Base-by-base conservation (phyloP, 2,888 invertebrate genomes). In the Trichogramma dendrolimi region DNA sequence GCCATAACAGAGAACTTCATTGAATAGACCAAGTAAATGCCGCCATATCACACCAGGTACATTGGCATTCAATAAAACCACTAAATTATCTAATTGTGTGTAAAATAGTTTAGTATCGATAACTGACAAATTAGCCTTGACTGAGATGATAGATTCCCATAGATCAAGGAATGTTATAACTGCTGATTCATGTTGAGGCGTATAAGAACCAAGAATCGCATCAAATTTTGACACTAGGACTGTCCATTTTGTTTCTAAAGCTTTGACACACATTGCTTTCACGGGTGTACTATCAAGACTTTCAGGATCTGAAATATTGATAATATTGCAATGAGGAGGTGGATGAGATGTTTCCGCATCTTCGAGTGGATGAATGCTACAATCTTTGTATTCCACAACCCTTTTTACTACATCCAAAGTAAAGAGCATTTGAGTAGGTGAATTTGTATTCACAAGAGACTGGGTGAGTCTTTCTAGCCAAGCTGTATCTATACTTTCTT, bases 101-200 rank as follows among this genome's bases (percentile, higher is more conserved):
- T 93, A 92, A 78, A 93, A 94, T 4, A 92, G 90, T 76, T 93
- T 90, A 0, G 92, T 94, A 75, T 94, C 93, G 67, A 92, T 89
- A 41, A 94, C 89, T 50, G 93, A 92, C 59, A 94, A 84, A 81
- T 94, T 94, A 38, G 93, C 92, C 80, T 91, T 92, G 0, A 94
- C 92, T 59, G 93, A 92, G 74, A 94, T 93, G 14, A 93, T 91
- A 68, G 91, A 90, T 75, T 93, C 92, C 94, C 94, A 94, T 46
- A 94, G 80, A 57, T 90, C 87, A 67, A 94, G 84, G 77, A 94
- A 94, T 55, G 92, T 91, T 59, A 93, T 78, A 4, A 83, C 81
- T 2, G 81, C 80, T 7, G 81, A 79, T 67, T 83, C 82, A 66
- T 83, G 79, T 42, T 79, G 79, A 3, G 78, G 75, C 5, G 81